Percentiles rank a stretch among this genome's conserved stretches.
Evolutionary conservation across 2,888 invertebrate species (phyloP).

Genomic region (Torymus auratus): DNA sequence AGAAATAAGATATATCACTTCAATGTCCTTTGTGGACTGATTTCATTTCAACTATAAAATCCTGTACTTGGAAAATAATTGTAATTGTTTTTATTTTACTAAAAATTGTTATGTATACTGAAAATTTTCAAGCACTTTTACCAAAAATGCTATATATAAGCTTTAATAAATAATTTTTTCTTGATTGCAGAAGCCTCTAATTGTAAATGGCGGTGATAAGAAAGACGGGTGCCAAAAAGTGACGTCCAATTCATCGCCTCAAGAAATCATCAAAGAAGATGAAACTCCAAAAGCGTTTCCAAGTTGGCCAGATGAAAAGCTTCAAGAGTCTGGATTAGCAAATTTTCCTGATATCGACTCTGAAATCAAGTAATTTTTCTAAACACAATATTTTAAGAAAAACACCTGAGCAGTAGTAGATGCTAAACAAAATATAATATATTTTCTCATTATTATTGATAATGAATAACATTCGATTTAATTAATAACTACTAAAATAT

Average conservation of each 20-base stretch:
- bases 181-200: constrained; percentile 27
- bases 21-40: too few species aligned
- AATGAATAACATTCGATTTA: too few species aligned
- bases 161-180: neutral
- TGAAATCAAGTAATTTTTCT: constrained; percentile 63
- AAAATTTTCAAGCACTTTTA: too few species aligned
- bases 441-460: too few species aligned
- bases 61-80: too few species aligned
- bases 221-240: constrained; percentile 48
- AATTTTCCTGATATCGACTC: constrained; percentile 63
- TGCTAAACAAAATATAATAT: too few species aligned
- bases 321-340: constrained; percentile 68
- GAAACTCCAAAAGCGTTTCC: constrained; percentile 66
- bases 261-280: constrained; percentile 55
- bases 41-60: too few species aligned
- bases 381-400: neutral
- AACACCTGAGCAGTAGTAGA: neutral
- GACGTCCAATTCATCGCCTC: constrained; percentile 32
- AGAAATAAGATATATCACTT: too few species aligned
- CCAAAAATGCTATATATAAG: too few species aligned
- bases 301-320: constrained; percentile 66
- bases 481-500: too few species aligned
- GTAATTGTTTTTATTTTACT: too few species aligned
- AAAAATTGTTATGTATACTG: too few species aligned
- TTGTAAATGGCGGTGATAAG: constrained; percentile 34